Evolutionary conservation across 1,140 invertebrate species (phyloP), one percentile per base, ranked within the genome.

Genomic region (Drosophila bipectinata): DNA sequence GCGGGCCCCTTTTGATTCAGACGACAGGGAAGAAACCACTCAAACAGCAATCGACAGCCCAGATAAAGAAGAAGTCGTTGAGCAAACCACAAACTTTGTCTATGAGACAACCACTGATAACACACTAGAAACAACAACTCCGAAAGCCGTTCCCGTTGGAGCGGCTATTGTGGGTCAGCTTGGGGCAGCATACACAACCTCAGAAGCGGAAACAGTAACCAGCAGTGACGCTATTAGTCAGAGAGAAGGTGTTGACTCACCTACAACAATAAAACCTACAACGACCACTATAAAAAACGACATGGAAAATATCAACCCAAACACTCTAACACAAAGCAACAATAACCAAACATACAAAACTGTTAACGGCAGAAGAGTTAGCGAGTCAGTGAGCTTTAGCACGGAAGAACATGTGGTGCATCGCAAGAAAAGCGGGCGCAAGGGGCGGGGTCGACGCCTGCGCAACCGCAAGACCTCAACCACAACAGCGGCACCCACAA

Each of bases 371-470:
- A 81, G 49, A 34, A 75, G 49, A 49, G 64, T 82, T 37, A 90
- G 71, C 45, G 72, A 89, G 52, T 44, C 60, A 45, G 54, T 88
- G 45, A 90, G 80, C 61, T 82, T 59, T 52, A 84, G 83, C 61
- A 77, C 64, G 14, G 88, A 90, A 51, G 75, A 73, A 30, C 77
- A 77, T 73, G 84, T 91, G 60, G 89, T 87, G 67, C 79, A 71
- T 41, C 87, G 79, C 39, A 91, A 91, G 48, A 85, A 89, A 61
- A 52, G 62, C 47, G 73, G 84, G 6, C 66, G 63, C 52, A 71
- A 71, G 32, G 90, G 82, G 30, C 71, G 75, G 48, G 82, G 66
- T 48, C 83, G 78, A 26, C 55, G 64, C 24, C 56, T 76, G 52
- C 67, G 67, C 32, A 58, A 75, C 5, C 62, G 41, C 12, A 72